Conservation (phyloP, 2,888 invertebrate genomes). For the Trichacis sp. region DNA sequence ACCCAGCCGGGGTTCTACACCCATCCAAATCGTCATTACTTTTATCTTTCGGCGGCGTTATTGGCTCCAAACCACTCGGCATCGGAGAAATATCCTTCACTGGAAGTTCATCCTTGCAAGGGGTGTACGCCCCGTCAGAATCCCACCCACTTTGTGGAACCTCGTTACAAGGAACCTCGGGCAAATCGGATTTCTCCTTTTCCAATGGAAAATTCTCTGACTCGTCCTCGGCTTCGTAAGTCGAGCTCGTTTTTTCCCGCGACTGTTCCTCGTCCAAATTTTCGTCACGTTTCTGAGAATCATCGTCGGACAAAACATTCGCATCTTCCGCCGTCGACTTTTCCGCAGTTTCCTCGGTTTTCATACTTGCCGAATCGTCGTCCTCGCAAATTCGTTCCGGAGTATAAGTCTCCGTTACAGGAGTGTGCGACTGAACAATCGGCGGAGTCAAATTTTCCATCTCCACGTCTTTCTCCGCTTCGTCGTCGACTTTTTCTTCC, state of each 20-base stretch:
- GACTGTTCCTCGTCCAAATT: conserved; percentile 26
- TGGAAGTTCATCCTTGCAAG: conserved; percentile 64
- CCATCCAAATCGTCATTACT: conserved; percentile 60
- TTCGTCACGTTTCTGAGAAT: conserved; percentile 15
- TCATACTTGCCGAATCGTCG: conserved; percentile 17
- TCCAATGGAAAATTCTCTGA: conserved; percentile 55
- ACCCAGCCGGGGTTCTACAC: conserved; percentile 66
- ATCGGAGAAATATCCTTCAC: conserved; percentile 47
- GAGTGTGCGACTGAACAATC: neutral
- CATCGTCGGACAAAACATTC: neutral
- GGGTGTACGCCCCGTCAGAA: conserved; percentile 64
- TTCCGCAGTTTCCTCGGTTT: conserved; percentile 5
- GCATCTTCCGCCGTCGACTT: neutral
- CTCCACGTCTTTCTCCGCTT: neutral
- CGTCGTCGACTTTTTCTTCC: neutral
- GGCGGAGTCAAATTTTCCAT: conserved; percentile 26
- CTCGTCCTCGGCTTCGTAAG: conserved; percentile 45
- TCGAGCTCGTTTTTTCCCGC: conserved; percentile 13
- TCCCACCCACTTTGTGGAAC: conserved; percentile 51
- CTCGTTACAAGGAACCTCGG: neutral
- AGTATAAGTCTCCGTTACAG: conserved; percentile 28
- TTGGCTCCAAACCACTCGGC: conserved; percentile 62
- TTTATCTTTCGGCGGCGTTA: conserved; percentile 62
- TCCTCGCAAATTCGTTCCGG: conserved; percentile 22
- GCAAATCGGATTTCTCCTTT: conserved; percentile 42